A percentile compares a stretch with the other conserved stretches of the same genome.
These are phyloP conservation scores for Wiebesia pumilae DNA, from an alignment of 1,140 invertebrate genomes.

Conservation along the genomic window DNA sequence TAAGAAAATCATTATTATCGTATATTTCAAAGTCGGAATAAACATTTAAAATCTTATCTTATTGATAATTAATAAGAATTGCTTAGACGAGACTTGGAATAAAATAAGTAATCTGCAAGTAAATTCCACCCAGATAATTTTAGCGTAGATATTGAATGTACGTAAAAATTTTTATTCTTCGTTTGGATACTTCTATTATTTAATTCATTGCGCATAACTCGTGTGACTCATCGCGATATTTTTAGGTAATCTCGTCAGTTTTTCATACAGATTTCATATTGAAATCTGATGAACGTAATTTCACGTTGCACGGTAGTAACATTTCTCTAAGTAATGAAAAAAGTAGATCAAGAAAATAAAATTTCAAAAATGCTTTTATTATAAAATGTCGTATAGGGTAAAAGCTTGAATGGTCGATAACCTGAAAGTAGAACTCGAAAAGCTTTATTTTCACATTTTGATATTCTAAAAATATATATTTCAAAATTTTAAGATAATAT, in stretches of 20 bases:
- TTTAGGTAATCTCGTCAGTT: not conserved
- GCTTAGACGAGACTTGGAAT: too few species aligned
- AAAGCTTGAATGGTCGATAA: slow-evolving; percentile 1
- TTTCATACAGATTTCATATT: not conserved
- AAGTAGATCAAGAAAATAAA: not conserved
- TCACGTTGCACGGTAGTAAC: not conserved
- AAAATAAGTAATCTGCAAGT: too few species aligned
- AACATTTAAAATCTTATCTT: too few species aligned
- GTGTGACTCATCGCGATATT: not conserved
- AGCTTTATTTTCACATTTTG: not conserved
- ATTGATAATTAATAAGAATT: too few species aligned
- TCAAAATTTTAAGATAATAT: not conserved
- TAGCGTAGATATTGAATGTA: too few species aligned
- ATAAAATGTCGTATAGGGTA: not conserved
- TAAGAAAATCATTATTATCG: too few species aligned
- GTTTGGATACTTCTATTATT: too few species aligned
- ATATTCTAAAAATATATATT: not conserved
- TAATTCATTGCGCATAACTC: too few species aligned
- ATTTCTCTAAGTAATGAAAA: not conserved
- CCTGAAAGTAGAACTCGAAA: not conserved
- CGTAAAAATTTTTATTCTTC: too few species aligned
- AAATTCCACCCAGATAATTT: too few species aligned
- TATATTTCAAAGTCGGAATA: too few species aligned
- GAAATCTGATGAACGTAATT: not conserved
- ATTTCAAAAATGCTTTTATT: slow-evolving; percentile 2